Percentiles rank a stretch among this genome's conserved stretches.
Conservation (phyloP, 2,888 invertebrate species). For the Drosophila neonasuta region DNA sequence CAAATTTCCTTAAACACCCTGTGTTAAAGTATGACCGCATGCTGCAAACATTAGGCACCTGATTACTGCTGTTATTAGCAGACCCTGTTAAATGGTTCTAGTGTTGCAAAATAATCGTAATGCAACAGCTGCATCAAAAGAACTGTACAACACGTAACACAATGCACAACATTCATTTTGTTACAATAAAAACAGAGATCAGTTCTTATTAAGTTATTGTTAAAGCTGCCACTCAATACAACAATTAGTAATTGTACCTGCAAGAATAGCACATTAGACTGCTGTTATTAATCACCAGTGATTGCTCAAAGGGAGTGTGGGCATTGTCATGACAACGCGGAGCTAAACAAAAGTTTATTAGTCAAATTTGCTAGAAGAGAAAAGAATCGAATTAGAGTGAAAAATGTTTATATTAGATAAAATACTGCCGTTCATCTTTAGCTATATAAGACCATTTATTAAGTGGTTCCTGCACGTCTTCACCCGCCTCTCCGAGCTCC, state of each 20-base stretch:
- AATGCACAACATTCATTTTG: not conserved
- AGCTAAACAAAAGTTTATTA: constrained; percentile 31
- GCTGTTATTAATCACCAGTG: not conserved
- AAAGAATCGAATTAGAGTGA: constrained; percentile 9
- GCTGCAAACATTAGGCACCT: too few relatives aligned
- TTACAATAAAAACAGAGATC: constrained; percentile 6
- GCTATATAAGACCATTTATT: constrained; percentile 91
- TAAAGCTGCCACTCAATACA: constrained; percentile 5
- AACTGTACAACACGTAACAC: constrained; percentile 30
- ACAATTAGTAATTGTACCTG: not conserved
- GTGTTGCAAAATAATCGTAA: constrained; percentile 12
- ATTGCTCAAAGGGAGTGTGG: not conserved
- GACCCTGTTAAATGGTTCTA: not conserved
- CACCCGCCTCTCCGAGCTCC: constrained; percentile 94
- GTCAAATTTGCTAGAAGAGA: constrained; percentile 5
- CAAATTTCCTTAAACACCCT: too few relatives aligned
- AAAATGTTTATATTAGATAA: constrained; percentile 66
- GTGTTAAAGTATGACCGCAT: too few relatives aligned
- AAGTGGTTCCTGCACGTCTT: constrained; percentile 95
- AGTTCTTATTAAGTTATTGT: constrained; percentile 3
- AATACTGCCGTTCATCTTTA: constrained; percentile 83
- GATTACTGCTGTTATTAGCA: not conserved
- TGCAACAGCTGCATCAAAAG: constrained; percentile 35
- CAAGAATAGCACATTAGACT: not conserved
- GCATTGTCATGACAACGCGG: constrained; percentile 44